Conservation (phyloP, 30 jellyfish, hydroid and myxozoan species). For the Sanderia malayensis region DNA sequence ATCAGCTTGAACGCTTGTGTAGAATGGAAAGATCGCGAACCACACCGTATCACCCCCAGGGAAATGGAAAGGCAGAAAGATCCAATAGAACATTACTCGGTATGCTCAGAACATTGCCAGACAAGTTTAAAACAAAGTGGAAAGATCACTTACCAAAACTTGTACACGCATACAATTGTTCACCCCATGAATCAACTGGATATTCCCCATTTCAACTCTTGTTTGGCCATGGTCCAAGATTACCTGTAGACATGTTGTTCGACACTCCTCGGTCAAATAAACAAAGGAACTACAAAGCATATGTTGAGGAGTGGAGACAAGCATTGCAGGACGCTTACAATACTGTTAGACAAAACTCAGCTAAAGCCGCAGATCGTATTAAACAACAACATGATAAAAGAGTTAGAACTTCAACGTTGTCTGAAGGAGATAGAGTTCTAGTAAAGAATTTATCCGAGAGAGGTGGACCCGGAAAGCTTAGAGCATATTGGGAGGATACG, state of each 20-base stretch:
- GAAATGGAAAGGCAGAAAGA: slow-evolving; percentile 20
- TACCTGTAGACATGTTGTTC: slow-evolving; percentile 27
- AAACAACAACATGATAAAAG: slow-evolving; percentile 1
- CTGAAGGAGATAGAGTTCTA: slow-evolving; percentile 17
- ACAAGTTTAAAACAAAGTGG: slow-evolving; percentile 18
- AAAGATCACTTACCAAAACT: slow-evolving; percentile 6
- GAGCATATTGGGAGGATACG: slow-evolving; percentile 8
- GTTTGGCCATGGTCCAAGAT: slow-evolving; percentile 35
- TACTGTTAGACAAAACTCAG: slow-evolving; percentile 4
- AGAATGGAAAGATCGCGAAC: slow-evolving; percentile 9
- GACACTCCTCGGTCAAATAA: not conserved
- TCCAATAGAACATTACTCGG: slow-evolving; percentile 5
- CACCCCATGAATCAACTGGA: slow-evolving; percentile 44
- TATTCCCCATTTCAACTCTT: slow-evolving; percentile 23
- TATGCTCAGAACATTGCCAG: slow-evolving; percentile 22
- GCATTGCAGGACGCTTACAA: slow-evolving; percentile 17
- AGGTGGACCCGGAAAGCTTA: slow-evolving; percentile 18
- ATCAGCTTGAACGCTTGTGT: slow-evolving; percentile 11
- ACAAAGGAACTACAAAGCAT: not conserved
- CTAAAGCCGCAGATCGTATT: slow-evolving; percentile 16
- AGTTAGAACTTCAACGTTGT: not conserved
- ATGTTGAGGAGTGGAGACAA: slow-evolving; percentile 14
- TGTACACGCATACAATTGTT: slow-evolving; percentile 14
- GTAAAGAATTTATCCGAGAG: slow-evolving; percentile 7
- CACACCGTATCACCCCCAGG: slow-evolving; percentile 35